Evolutionary conservation across 2,888 invertebrate genomes (phyloP).

Genomic region (Corbicula japonica): DNA sequence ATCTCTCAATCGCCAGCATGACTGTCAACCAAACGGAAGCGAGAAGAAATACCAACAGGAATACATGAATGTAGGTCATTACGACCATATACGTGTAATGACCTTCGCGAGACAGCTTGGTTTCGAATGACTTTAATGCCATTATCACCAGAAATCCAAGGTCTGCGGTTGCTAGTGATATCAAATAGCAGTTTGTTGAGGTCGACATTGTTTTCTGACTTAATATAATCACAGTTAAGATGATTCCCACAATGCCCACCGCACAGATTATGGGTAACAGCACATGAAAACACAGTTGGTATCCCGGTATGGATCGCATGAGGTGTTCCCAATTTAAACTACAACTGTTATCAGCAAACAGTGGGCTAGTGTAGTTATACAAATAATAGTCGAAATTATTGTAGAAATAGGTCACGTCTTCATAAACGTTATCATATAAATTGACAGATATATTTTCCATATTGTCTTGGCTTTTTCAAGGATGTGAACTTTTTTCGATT

Average conservation of each 20-base stretch:
- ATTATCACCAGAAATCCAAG: conserved; percentile 80
- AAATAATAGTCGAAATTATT: background rate
- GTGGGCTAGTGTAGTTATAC: background rate
- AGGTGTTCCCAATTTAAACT: background rate
- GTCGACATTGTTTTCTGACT: conserved; percentile 85
- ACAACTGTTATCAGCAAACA: conserved; percentile 9
- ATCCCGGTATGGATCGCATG: conserved; percentile 18
- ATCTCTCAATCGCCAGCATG: conserved; percentile 84
- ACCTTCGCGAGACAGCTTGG: conserved; percentile 34
- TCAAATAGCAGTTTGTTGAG: conserved; percentile 85
- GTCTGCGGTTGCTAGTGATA: conserved; percentile 83
- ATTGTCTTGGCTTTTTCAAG: too few relatives aligned
- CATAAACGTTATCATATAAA: too few relatives aligned
- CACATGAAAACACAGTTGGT: conserved; percentile 52
- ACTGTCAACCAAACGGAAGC: conserved; percentile 85
- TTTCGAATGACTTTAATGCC: conserved; percentile 64
- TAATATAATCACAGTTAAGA: conserved; percentile 83
- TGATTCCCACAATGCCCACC: conserved; percentile 82
- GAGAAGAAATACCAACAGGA: conserved; percentile 74
- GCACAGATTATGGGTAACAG: conserved; percentile 79
- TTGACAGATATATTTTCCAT: too few relatives aligned
- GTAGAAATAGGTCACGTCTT: too few relatives aligned
- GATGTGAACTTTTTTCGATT: too few relatives aligned
- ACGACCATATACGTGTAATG: conserved; percentile 68
- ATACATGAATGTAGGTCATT: conserved; percentile 71